These are phyloP conservation scores for Paramormyrops kingsleyae DNA, from an alignment of 2,113 vertebrate species.

Conservation along the genomic window DNA sequence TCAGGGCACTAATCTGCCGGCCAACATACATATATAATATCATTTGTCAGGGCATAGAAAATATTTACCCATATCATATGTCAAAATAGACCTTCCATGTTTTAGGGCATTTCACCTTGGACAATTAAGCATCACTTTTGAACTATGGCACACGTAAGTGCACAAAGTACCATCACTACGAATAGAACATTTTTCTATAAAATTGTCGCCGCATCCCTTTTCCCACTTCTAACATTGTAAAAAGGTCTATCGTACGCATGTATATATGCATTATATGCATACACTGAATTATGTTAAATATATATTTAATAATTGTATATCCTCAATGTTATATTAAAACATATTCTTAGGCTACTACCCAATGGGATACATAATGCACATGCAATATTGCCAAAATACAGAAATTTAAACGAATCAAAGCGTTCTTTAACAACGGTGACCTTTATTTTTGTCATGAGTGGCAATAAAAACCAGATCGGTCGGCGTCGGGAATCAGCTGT, in stretches of 20 bases:
- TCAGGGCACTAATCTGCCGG: not conserved
- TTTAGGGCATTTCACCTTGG: not conserved
- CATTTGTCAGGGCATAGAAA: not conserved
- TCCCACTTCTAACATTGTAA: not conserved
- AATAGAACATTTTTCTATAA: not conserved
- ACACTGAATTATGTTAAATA: not conserved
- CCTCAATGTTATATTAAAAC: not conserved
- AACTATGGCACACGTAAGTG: not conserved
- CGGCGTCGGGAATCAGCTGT: not conserved
- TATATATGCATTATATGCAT: not conserved
- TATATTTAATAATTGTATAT: not conserved
- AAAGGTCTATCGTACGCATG: not conserved
- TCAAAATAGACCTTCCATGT: not conserved
- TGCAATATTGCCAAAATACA: not conserved
- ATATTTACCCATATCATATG: not conserved
- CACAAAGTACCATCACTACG: not conserved
- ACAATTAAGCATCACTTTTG: not conserved
- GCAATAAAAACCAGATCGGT: not conserved
- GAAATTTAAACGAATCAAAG: not conserved
- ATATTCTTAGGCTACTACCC: not conserved
- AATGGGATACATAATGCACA: not conserved
- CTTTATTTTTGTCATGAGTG: not conserved
- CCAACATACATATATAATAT: not conserved
- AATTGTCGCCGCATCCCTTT: not conserved
- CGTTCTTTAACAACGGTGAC: not conserved